Evolutionary conservation across 2,888 invertebrate genomes (phyloP), one percentile per base, ranked within the genome.

Genomic region (Macrophya alboannulata): DNA sequence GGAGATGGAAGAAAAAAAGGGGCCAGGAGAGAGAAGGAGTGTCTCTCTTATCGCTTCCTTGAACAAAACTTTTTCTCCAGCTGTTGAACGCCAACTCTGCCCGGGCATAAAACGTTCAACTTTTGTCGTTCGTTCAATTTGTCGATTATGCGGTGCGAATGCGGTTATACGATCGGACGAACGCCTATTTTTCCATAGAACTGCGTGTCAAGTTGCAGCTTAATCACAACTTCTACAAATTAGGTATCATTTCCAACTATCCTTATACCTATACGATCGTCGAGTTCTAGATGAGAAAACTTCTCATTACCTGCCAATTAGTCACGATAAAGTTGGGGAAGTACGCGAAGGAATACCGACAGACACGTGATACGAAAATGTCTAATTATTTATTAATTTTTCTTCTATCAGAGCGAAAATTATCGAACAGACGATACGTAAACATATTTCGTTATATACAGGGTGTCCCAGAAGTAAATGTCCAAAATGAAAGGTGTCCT

Each of bases 11-110:
- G 5, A 12, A 21, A 15, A 25, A 83, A 43, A 51, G 59, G 9
- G 79, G n/a, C n/a, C n/a, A 10, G 43, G 43, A n/a, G 37, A 31
- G 37, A 51, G 77, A 43, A 45, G 45, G 62, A 81, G 62, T 43
- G 40, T 62, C 83, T 65, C 48, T 83, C 83, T 65, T 71, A 83
- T 83, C 83, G 83, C 83, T 48, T 83, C n/a, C 31, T 65, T n/a
- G 31, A 71, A 51, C 25, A 68, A 48, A 68, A 68, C 48, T 83
- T 83, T 68, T 48, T 71, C 83, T 48, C 45, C 83, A 83, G 83
- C 83, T 83, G 83, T 83, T 83, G 43, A 59, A 81, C 81, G 59
- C 43, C 71, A 83, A 81, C 55, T 55, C 15, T 31, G 51, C 12
- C 51, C 51, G 40, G n/a, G 40, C 4, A 62, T 43, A 21, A 48